A percentile compares a stretch with the other conserved stretches of the same genome.
Conservation (phyloP, 2,113 vertebrate species). For the Spea bombifrons region DNA sequence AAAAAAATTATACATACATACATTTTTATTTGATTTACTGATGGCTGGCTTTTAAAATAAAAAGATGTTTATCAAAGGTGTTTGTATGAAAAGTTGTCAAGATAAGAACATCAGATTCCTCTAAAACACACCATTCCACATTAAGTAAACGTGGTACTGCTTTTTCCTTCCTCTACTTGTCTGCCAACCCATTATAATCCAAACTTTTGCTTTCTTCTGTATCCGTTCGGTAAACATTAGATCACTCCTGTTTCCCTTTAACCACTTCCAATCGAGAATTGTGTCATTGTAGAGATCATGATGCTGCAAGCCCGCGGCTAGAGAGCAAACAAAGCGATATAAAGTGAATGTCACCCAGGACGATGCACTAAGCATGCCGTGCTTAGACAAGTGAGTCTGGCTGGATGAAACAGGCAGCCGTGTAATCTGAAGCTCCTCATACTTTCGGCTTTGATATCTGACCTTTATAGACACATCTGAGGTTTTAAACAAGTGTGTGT, state of each 20-base stretch:
- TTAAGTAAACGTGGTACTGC: constrained; percentile 2
- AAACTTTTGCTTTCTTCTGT: neutral
- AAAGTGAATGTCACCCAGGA: constrained; percentile 20
- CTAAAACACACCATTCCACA: constrained; percentile 1
- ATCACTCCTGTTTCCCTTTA: neutral
- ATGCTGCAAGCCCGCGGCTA: constrained; percentile 18
- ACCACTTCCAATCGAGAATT: neutral
- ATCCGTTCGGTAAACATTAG: constrained; percentile 29
- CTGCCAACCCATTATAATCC: constrained; percentile 6
- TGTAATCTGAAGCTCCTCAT: constrained; percentile 20
- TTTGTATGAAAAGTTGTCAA: constrained; percentile 2
- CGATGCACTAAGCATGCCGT: constrained; percentile 1
- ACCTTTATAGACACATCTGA: constrained; percentile 48
- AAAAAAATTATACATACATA: no score
- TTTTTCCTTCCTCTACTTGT: neutral
- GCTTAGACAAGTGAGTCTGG: constrained; percentile 13
- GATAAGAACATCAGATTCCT: constrained; percentile 19
- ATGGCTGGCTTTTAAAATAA: constrained; percentile 1
- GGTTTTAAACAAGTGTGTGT: constrained; percentile 17
- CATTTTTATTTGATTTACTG: neutral
- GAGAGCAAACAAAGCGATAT: constrained; percentile 1
- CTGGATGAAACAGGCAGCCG: constrained; percentile 44
- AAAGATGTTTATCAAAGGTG: constrained; percentile 1
- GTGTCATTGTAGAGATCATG: neutral
- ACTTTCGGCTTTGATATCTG: constrained; percentile 48